Conservation (phyloP, 2,888 invertebrate species). For the Myopa tessellatipennis region DNA sequence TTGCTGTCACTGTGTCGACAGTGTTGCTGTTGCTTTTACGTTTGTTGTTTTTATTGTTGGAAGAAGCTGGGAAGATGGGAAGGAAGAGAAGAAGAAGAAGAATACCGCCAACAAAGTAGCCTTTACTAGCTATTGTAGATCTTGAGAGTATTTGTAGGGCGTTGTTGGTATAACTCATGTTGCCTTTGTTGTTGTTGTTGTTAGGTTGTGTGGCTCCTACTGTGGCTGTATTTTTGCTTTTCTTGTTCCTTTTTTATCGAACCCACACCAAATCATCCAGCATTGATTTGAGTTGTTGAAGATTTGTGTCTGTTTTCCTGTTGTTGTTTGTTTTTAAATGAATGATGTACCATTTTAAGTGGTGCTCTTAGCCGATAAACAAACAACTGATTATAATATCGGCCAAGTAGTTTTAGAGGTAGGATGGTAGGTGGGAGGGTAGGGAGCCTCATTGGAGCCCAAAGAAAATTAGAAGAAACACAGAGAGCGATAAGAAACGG, state of each 20-base stretch:
- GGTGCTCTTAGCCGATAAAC: neutral
- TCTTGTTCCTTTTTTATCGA: neutral
- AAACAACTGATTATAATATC: slow-evolving; percentile 5
- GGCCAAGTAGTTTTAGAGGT: neutral
- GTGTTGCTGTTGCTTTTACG: slow-evolving; percentile 8
- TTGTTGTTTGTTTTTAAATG: neutral
- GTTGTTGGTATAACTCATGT: slow-evolving; percentile 1
- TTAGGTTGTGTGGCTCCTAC: no score
- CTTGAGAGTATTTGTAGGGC: slow-evolving; percentile 20
- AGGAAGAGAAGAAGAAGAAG: neutral
- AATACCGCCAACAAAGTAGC: slow-evolving; percentile 16
- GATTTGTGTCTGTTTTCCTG: neutral
- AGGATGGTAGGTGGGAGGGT: neutral
- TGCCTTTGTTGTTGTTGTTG: neutral
- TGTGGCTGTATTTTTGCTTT: neutral
- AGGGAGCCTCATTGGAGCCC: neutral
- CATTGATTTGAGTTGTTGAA: neutral
- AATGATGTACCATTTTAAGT: slow-evolving; percentile 13
- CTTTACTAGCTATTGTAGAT: neutral
- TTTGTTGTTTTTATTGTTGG: neutral
- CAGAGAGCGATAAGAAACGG: neutral
- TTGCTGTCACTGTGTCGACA: neutral
- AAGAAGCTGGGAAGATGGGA: neutral
- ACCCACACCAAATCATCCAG: neutral
- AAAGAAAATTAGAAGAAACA: neutral